Evolutionary conservation across 2,113 vertebrate genomes (phyloP), one percentile per base, ranked within the genome.

Genomic region (Excalfactoria chinensis): DNA sequence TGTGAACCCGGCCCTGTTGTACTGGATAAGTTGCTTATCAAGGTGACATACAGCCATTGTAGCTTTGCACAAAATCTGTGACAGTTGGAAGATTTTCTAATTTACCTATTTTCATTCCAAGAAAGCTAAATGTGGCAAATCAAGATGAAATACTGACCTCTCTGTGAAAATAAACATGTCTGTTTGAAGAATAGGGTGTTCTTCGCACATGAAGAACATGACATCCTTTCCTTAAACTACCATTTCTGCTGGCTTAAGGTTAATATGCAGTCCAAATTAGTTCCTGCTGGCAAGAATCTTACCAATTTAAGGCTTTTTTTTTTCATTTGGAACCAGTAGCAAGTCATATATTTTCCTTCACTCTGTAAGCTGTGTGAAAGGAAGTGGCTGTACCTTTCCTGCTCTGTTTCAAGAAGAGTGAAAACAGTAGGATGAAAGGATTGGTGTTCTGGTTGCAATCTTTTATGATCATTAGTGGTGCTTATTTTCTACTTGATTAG

Each of bases 21-120:
- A 83, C 78, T 70, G 87, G 91, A 51, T 94, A 83, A 96, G 89
- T 89, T 83, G 91, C 91, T 96, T 92, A 85, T 91, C 89, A 96
- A 93, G 82, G 95, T 95, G 94, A 89, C 94, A 87, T 56, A 11
- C 64, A 93, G 81, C 37, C 91, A 92, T 83, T 94, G 89, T 89
- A 80, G 68, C 64, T 92, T 80, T 2, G 0, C 64, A 80, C 74
- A 49, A 83, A 79, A 87, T 71, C 74, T 73, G 46, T 92, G 89
- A 91, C 87, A 93, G 92, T 92, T 92, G 85, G 64, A 74, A 91
- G 84, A 92, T 91, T 93, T 93, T 94, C 89, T 91, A 7, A 88
- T 93, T 93, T 84, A 77, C n/a, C 41, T 71, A 10, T 90, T 91
- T 91, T 87, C 64, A 41, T 59, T 83, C 72, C 60, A 66, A n/a